Percentiles rank a stretch among this genome's conserved stretches.
Evolutionary conservation across 2,888 invertebrate species (phyloP).

Genomic region (Lepidocyrtinus sp.): DNA sequence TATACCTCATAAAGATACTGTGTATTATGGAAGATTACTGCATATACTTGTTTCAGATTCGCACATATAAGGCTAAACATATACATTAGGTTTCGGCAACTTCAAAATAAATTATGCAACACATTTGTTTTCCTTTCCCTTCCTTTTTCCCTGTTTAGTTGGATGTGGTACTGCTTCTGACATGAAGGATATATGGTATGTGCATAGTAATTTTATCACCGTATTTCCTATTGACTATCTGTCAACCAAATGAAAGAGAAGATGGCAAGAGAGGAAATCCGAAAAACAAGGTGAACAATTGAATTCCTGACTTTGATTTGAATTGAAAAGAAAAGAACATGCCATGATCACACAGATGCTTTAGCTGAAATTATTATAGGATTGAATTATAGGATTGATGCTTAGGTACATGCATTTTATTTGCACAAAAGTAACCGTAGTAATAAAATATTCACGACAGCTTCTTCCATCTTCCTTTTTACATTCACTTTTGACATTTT

Average conservation of each 20-base stretch:
- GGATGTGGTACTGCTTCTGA: too few species aligned
- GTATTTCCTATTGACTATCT: conserved; percentile 27
- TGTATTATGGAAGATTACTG: neutral
- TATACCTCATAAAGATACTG: neutral
- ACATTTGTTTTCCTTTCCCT: neutral
- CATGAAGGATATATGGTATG: too few species aligned
- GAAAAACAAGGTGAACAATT: neutral
- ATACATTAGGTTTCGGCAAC: conserved; percentile 3
- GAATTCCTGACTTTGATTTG: neutral
- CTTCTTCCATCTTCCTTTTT: neutral
- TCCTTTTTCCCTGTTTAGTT: neutral
- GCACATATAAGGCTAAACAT: too few species aligned
- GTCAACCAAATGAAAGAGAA: neutral
- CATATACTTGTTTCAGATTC: too few species aligned
- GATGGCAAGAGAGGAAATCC: neutral
- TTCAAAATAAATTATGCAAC: conserved; percentile 30
- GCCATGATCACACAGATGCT: neutral
- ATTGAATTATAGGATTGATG: neutral
- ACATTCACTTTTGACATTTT: neutral
- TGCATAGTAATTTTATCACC: neutral
- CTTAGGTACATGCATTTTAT: too few species aligned
- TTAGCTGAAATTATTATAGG: neutral
- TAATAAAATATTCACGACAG: conserved; percentile 33
- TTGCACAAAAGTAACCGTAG: neutral
- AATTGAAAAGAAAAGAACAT: neutral